These are phyloP conservation scores for Spheniscus mendiculus DNA, from an alignment of 2,113 vertebrate genomes.

Conservation along the genomic window DNA sequence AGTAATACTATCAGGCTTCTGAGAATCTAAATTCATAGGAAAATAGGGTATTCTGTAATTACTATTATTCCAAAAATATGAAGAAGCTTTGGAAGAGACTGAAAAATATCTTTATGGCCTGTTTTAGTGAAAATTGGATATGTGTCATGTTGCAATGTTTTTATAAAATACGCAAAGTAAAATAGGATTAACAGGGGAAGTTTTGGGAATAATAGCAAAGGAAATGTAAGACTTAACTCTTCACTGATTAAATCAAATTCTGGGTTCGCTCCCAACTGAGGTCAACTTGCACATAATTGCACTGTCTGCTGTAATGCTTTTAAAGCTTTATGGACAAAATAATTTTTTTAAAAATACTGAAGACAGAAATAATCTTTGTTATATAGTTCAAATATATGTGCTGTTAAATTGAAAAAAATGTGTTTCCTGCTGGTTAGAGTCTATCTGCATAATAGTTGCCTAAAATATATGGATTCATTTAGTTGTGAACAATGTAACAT, in stretches of 20 bases:
- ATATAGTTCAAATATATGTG: neutral
- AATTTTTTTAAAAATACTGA: neutral
- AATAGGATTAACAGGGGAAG: neutral
- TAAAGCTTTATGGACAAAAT: neutral
- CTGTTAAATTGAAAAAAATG: neutral
- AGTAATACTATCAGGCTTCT: neutral
- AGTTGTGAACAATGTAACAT: constrained; percentile 45
- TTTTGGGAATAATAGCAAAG: neutral
- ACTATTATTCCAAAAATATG: neutral
- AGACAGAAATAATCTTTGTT: neutral
- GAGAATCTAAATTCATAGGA: neutral
- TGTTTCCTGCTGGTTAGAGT: neutral
- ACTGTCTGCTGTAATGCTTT: neutral
- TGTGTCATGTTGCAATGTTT: neutral
- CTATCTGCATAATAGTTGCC: constrained; percentile 10
- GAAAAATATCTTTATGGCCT: neutral
- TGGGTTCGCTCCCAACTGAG: neutral
- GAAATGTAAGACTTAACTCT: neutral
- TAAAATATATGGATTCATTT: constrained; percentile 31
- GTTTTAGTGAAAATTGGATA: neutral
- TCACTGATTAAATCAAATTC: neutral
- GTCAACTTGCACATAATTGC: neutral
- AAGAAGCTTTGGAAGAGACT: neutral
- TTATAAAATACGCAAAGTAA: neutral
- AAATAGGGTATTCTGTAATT: neutral